phyloP scores from a whole-genome alignment of 2,797 vertebrate species.

The Ciconia nigra region DNA sequence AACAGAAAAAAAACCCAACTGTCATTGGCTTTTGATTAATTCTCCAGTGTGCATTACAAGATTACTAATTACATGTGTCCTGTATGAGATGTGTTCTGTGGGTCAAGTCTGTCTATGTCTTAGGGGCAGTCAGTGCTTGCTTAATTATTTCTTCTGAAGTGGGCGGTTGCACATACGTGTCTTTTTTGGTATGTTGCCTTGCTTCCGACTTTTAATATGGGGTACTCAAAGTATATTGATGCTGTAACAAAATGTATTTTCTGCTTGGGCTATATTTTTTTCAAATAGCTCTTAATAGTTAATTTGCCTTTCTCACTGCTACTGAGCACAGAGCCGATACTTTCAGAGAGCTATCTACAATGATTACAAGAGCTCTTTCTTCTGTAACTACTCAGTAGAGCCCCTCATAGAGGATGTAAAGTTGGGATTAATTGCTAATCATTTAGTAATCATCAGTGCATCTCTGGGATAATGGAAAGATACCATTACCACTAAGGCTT shows the following conservation, averaged over 20 bases:
- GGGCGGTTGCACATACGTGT: background rate
- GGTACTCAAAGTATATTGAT: background rate
- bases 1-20: background rate
- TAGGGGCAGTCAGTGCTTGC: background rate
- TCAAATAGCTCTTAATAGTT: background rate
- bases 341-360: background rate
- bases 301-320: background rate
- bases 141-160: background rate
- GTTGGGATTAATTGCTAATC: slow-evolving; percentile 3
- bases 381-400: background rate
- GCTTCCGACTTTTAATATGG: background rate
- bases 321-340: background rate
- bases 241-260: background rate
- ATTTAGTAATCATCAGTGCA: background rate
- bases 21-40: background rate
- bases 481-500: background rate
- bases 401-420: background rate
- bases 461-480: background rate
- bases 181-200: background rate
- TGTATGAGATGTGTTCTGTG: background rate
- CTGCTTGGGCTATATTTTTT: background rate
- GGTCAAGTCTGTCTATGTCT: background rate
- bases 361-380: background rate
- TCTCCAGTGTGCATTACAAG: background rate
- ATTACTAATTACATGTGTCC: background rate